These are phyloP conservation scores for Balaeniceps rex DNA, from an alignment of 2,113 vertebrate genomes.

Conservation along the genomic window DNA sequence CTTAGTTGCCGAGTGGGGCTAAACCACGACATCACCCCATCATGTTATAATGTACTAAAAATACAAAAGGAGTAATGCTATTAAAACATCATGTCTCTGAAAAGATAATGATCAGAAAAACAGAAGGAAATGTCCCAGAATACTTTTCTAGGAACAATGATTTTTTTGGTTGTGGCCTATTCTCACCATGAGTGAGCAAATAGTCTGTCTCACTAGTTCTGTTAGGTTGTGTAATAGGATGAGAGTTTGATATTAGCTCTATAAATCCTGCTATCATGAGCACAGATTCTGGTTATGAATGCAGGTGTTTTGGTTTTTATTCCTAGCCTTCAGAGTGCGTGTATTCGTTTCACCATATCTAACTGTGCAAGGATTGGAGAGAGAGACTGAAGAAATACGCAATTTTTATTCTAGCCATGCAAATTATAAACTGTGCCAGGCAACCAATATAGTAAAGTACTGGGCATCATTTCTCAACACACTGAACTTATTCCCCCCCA, in stretches of 20 bases:
- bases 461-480: neutral
- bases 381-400: neutral
- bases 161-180: neutral
- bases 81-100: neutral
- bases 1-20: too few relatives aligned
- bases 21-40: too few relatives aligned
- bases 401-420: neutral
- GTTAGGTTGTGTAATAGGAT: neutral
- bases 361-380: neutral
- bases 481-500: neutral
- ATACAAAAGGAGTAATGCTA: neutral
- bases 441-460: neutral
- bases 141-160: neutral
- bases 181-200: neutral
- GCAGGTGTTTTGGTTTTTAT: neutral
- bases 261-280: neutral
- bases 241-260: neutral
- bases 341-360: neutral
- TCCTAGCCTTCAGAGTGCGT: neutral
- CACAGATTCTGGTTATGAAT: neutral
- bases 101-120: neutral
- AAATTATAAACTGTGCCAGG: neutral
- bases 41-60: neutral
- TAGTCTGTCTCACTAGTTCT: neutral
- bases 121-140: neutral